Base-by-base conservation (phyloP, 2,888 invertebrate species). In the Notocelia uddmanniana region DNA sequence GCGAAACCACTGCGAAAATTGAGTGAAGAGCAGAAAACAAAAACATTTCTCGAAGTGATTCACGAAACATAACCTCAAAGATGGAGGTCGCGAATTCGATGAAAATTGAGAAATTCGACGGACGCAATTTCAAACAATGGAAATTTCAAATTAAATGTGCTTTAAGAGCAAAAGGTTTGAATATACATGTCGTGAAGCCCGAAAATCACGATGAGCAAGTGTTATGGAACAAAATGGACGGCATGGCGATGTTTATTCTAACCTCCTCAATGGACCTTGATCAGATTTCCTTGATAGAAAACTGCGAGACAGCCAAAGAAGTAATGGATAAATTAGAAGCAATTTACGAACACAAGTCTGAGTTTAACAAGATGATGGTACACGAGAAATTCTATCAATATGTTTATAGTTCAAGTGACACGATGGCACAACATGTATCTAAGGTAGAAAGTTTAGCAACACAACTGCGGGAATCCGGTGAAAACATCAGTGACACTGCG, bases 291-390 rank as follows among this genome's bases (percentile, higher is more conserved):
- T 45, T 63, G 0, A 64, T 68, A 19, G 60, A 74, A 52, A 74
- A 60, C 18, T 74, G 70, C 15, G 21, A n/a, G 3, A 74, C 67
- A 1, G 50, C 70, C 5, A 21, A 52, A 19, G 15, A 55, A 37
- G 63, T 70, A 0, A 57, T 73, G 19, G 5, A 6, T 0, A 73
- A 41, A 19, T 57, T 73, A 15, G 73, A 73, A 34, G 31, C 75
- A 0, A 54, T 73, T 0, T 75, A 73, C 19, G 73, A 73, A 26
- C 50, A 71, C 13, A 75, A 73, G 45, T 54, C 45, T 3, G 75
- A 75, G 52, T 54, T 26, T 11, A 64, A 19, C 1, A 73, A 68
- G n/a, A n/a, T n/a, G n/a, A n/a, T n/a, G n/a, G n/a, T n/a, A n/a
- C n/a, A n/a, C n/a, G n/a, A n/a, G n/a, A 41, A 55, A 19, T 74